Base-by-base conservation (phyloP, 2,797 vertebrate species). In the Myotis myotis region DNA sequence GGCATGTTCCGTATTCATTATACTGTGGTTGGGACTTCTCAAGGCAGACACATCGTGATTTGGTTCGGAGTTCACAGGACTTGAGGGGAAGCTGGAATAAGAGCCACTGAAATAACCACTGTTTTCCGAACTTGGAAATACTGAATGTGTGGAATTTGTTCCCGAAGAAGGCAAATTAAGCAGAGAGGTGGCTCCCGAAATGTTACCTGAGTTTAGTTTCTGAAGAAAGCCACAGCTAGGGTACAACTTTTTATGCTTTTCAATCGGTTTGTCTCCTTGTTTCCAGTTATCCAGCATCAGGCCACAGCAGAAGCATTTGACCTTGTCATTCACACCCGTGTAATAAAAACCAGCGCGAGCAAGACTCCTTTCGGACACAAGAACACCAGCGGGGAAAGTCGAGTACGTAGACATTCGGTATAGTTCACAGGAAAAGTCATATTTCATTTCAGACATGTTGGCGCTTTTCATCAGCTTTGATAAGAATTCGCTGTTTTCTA, bases 311-410 rank as follows among this genome's bases (percentile, higher is more conserved):
- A 99, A 99, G 96, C 99, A 99, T 96, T 99, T 99, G 5, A 99
- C 99, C 12, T 98, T 98, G 97, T 99, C 99, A 0, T 99, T 98
- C 36, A 99, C 91, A 1, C 99, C 99, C 0, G 98, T 99, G 97
- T 99, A 99, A 97, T 99, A 99, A 98, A 99, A 99, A 0, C 99
- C 99, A 2, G 99, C 99, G 30, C 99, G 98, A 0, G 99, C 99
- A 75, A 99, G 98, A 89, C 99, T 99, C 60, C 99, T 98, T 96
- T 99, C 99, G 0, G 99, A 99, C 13, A 99, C 98, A 0, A 98
- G 97, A 0, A 97, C 97, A 0, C 98, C 98, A 0, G 94, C 0
- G 0, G 99, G 99, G 96, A 99, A 99, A 49, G 99, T 97, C 0
- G 99, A 99, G 80, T 99, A 99, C 0, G 99, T 99, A 0, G 99